phyloP scores from a whole-genome alignment of 2,113 vertebrate species.

The Epinephelus cyanopodus region DNA sequence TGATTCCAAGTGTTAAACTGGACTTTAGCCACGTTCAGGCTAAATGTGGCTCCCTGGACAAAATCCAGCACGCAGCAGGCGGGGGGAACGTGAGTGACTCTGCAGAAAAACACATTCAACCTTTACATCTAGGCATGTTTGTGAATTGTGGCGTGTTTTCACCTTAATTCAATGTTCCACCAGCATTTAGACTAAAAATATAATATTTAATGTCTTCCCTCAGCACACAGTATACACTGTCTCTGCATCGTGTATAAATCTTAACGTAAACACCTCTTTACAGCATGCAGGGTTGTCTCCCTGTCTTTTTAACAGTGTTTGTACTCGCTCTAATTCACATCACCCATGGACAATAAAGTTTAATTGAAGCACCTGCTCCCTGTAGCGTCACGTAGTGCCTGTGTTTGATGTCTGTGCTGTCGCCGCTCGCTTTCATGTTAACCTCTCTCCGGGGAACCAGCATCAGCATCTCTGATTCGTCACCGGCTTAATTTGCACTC shows the following conservation, averaged over 20 bases:
- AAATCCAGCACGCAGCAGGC: slow-evolving; percentile 75
- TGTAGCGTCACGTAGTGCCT: background rate
- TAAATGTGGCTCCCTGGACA: slow-evolving; percentile 84
- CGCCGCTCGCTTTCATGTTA: slow-evolving; percentile 25
- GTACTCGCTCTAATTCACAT: slow-evolving; percentile 19
- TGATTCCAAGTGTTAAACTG: slow-evolving; percentile 84
- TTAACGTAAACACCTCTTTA: background rate
- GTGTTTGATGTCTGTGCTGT: slow-evolving; percentile 7
- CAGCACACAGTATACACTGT: slow-evolving; percentile 1
- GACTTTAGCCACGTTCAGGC: slow-evolving; percentile 84
- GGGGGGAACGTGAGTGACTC: slow-evolving; percentile 81
- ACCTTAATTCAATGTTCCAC: background rate
- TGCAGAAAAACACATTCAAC: slow-evolving; percentile 2
- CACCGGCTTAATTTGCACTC: background rate
- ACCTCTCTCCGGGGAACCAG: slow-evolving; percentile 27
- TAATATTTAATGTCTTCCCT: background rate
- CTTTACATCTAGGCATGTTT: background rate
- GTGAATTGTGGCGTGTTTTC: background rate
- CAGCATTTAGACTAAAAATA: background rate
- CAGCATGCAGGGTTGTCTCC: slow-evolving; percentile 30
- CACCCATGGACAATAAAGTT: slow-evolving; percentile 53
- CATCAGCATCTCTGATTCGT: background rate
- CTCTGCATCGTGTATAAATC: slow-evolving; percentile 1
- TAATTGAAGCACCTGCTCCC: slow-evolving; percentile 50
- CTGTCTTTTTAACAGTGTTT: slow-evolving; percentile 27